Evolutionary conservation across 1,140 invertebrate genomes (phyloP).

Genomic region (Lysiphlebus fabarum): DNA sequence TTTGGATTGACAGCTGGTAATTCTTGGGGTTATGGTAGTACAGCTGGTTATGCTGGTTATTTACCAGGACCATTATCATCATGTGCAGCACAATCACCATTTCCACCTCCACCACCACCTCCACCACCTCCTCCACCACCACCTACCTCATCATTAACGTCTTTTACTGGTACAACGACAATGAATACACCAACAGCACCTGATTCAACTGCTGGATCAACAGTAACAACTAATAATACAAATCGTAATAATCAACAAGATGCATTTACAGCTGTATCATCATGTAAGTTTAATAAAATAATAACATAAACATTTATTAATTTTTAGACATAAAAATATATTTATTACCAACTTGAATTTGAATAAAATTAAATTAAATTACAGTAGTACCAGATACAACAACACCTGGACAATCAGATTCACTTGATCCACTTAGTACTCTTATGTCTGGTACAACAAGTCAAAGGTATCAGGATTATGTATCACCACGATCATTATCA

Average conservation of each 20-base stretch:
- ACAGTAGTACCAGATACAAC: constrained; percentile 72
- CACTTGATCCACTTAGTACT: constrained; percentile 70
- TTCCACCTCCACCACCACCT: constrained; percentile 56
- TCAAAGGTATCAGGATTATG: constrained; percentile 53
- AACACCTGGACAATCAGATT: constrained; percentile 60
- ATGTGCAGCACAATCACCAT: constrained; percentile 65
- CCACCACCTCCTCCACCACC: constrained; percentile 64
- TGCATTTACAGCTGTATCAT: constrained; percentile 47
- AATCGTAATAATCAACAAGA: constrained; percentile 45
- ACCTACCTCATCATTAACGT: constrained; percentile 60
- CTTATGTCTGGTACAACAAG: constrained; percentile 54
- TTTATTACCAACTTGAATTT: no score
- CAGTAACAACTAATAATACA: constrained; percentile 47
- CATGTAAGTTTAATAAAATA: no score
- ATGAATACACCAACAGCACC: constrained; percentile 60
- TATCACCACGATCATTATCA: constrained; percentile 67
- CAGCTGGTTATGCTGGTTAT: constrained; percentile 76
- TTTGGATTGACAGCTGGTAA: constrained; percentile 75
- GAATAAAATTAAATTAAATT: constrained; percentile 1
- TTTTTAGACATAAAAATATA: no score
- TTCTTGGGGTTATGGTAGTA: constrained; percentile 79
- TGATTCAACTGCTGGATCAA: constrained; percentile 63
- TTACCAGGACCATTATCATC: constrained; percentile 61
- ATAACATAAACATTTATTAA: no score
- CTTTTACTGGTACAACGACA: constrained; percentile 43